Evolutionary conservation across 2,797 vertebrate genomes (phyloP), one percentile per base, ranked within the genome.

Genomic region (Rhadinocentrus ornatus): DNA sequence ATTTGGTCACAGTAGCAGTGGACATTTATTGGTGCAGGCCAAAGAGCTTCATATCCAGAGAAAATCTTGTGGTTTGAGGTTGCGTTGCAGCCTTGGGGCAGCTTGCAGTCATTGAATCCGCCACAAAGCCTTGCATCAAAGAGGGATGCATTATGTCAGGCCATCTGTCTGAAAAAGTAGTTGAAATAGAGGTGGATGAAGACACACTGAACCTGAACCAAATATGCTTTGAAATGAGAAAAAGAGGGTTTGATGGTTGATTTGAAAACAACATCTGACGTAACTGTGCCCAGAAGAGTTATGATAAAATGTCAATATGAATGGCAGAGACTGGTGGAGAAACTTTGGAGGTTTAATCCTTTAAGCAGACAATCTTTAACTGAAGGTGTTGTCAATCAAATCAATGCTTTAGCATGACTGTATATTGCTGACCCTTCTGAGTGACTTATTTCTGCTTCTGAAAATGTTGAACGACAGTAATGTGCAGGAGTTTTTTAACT

Each of bases 101-200:
- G n/a, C 5, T 26, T 2, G 15, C 57, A 59, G 57, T 3, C 34
- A 37, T 3, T 57, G 15, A 66, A 32, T 20, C 4, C 5, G 29
- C 20, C 2, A 6, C 2, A 6, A 35, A n/a, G 31, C 26, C 20
- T 44, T 41, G 35, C 37, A 29, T 27, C 62, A 65, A 22, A 32
- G 37, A 44, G 18, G 1, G 27, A 46, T 34, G 26, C 18, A 24
- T 27, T 2, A 24, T 24, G 22, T 65, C 34, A 39, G 62, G 8
- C 54, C 52, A 29, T 56, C 20, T 57, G 64, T 16, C 52, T 27
- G 50, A 66, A 37, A 48, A 48, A n/a, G 44, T n/a, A 46, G 41
- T 9, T 22, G 50, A 55, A 56, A 18, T 7, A 4, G 52, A 18
- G 16, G 3, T 29, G 41, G 34, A 54, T 65, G 20, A 15, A 4